These are phyloP conservation scores for Petaurus breviceps DNA, from an alignment of 2,113 vertebrate genomes.

Conservation along the genomic window DNA sequence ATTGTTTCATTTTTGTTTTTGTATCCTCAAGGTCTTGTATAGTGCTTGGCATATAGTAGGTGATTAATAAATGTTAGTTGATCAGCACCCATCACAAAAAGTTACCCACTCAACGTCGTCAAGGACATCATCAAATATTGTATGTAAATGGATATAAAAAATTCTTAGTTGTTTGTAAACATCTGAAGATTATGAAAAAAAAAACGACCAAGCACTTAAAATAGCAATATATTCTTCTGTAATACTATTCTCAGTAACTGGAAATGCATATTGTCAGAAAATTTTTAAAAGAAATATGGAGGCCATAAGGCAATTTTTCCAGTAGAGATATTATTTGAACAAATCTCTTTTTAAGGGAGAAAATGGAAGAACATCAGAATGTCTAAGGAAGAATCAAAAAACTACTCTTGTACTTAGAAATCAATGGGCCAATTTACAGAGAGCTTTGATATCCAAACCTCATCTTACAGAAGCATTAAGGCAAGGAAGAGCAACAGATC, in stretches of 20 bases:
- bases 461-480: not conserved
- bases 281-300: not conserved
- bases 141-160: not conserved
- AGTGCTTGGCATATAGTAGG: too few species aligned
- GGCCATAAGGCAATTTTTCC: slow-evolving; percentile 31
- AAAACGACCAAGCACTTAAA: slow-evolving; percentile 15
- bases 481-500: not conserved
- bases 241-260: slow-evolving; percentile 40
- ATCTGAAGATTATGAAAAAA: slow-evolving; percentile 29
- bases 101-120: slow-evolving; percentile 2
- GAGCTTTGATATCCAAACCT: not conserved
- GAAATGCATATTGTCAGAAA: slow-evolving; percentile 38
- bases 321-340: not conserved
- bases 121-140: slow-evolving; percentile 17
- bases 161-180: slow-evolving; percentile 1
- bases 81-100: not conserved
- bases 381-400: slow-evolving; percentile 54
- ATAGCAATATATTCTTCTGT: slow-evolving; percentile 40
- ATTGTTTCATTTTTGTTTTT: too few species aligned
- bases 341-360: slow-evolving; percentile 45
- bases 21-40: too few species aligned
- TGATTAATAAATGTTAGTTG: not conserved
- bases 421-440: not conserved
- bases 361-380: slow-evolving; percentile 64
- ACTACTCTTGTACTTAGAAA: slow-evolving; percentile 39